A percentile compares a stretch with the other conserved stretches of the same genome.
phyloP scores from a whole-genome alignment of 2,797 vertebrate species.

The Salmo trutta region DNA sequence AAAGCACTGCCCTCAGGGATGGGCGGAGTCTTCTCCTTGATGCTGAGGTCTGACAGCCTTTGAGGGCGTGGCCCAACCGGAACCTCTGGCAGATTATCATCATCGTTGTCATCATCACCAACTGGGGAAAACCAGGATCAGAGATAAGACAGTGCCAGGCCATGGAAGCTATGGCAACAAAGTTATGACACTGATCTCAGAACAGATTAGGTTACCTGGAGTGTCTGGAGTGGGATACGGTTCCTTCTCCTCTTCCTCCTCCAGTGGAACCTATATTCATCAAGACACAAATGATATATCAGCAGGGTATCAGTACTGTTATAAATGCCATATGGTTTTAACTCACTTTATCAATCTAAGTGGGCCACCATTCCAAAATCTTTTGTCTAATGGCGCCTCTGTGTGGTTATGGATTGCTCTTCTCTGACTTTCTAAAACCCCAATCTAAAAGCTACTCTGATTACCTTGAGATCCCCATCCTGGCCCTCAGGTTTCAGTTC shows the following conservation, averaged over 20 bases:
- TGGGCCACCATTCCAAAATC: too few species aligned
- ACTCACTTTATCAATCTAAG: not conserved
- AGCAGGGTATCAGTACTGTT: not conserved
- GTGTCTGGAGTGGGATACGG: conserved; percentile 71
- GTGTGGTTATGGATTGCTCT: not conserved
- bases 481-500: conserved; percentile 77
- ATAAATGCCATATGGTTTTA: not conserved
- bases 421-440: not conserved
- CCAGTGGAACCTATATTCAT: conserved; percentile 73
- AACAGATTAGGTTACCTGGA: conserved; percentile 73
- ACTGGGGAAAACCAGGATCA: conserved; percentile 61
- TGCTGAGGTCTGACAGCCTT: conserved; percentile 88
- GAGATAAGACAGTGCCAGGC: not conserved
- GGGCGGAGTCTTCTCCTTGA: conserved; percentile 92
- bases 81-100: conserved; percentile 82
- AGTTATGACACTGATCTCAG: not conserved
- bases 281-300: not conserved
- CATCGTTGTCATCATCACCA: conserved; percentile 68
- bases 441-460: not conserved
- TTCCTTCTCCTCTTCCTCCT: conserved; percentile 83
- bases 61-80: conserved; percentile 84
- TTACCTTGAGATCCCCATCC: conserved; percentile 83
- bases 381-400: not conserved
- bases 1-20: conserved; percentile 95
- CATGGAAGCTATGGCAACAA: not conserved